Conservation (phyloP, 2,797 vertebrate genomes). For the Karalla daura region DNA sequence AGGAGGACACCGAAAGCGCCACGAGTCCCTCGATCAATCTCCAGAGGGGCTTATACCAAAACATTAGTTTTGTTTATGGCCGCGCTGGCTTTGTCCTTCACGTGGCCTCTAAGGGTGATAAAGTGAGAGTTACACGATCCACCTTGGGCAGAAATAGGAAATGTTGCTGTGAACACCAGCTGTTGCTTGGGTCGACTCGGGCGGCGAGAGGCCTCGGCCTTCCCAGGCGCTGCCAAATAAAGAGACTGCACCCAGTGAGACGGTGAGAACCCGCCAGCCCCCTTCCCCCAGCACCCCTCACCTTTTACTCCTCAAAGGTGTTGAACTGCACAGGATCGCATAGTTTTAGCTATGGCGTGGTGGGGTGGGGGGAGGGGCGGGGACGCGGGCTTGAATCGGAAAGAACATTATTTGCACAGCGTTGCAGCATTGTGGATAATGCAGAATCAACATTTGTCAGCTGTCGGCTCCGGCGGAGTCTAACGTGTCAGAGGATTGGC, state of each 20-base stretch:
- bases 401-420: constrained; percentile 84
- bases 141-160: constrained; percentile 90
- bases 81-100: constrained; percentile 91
- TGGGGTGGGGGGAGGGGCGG: too few relatives aligned
- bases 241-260: constrained; percentile 76
- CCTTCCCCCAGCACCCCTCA: constrained; percentile 9
- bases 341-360: constrained; percentile 72
- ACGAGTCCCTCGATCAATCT: constrained; percentile 41
- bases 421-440: constrained; percentile 74
- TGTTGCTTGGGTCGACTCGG: constrained; percentile 85
- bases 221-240: constrained; percentile 85
- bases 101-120: constrained; percentile 92
- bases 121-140: constrained; percentile 94
- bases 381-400: constrained; percentile 73
- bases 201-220: constrained; percentile 76
- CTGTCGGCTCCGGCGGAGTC: constrained; percentile 63
- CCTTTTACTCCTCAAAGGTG: constrained; percentile 70
- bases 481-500: constrained; percentile 64
- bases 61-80: constrained; percentile 89
- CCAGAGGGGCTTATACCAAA: constrained; percentile 80
- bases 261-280: constrained; percentile 27
- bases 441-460: constrained; percentile 86
- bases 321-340: constrained; percentile 69
- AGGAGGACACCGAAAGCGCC: constrained; percentile 35
- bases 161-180: constrained; percentile 90